These are phyloP conservation scores for Monochamus alternatus DNA, from an alignment of 2,888 invertebrate genomes.

Conservation along the genomic window DNA sequence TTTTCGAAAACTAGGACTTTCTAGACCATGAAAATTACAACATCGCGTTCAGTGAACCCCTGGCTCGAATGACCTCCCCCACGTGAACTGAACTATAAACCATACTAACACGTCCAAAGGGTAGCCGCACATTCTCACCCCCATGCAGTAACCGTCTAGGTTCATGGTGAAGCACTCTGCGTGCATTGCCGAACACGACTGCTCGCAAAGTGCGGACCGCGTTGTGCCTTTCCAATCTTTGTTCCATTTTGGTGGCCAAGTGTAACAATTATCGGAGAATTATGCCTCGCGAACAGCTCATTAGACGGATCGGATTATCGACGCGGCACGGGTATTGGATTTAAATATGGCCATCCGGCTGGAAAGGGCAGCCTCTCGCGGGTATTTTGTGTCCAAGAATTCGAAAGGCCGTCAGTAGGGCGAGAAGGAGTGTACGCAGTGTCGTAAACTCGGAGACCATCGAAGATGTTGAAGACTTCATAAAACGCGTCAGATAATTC, in stretches of 20 bases:
- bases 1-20: too few relatives aligned
- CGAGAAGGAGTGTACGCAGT: neutral
- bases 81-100: constrained; percentile 1
- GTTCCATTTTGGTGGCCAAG: constrained; percentile 69
- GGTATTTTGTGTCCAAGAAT: constrained; percentile 16
- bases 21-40: neutral
- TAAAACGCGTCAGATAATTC: too few relatives aligned
- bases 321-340: constrained; percentile 13
- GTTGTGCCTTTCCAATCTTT: constrained; percentile 65
- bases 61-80: neutral
- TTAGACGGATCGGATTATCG: constrained; percentile 28
- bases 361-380: constrained; percentile 20
- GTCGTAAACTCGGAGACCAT: too few relatives aligned
- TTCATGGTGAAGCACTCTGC: constrained; percentile 43
- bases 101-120: constrained; percentile 42
- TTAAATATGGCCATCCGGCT: constrained; percentile 28
- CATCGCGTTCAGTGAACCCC: neutral
- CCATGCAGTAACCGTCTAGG: constrained; percentile 46
- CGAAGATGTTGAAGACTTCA: too few relatives aligned
- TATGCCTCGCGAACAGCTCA: constrained; percentile 30
- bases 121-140: constrained; percentile 56
- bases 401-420: neutral
- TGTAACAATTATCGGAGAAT: constrained; percentile 61
- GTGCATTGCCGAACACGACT: constrained; percentile 57
- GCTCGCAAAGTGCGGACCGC: constrained; percentile 62